These are phyloP conservation scores for Excalfactoria chinensis DNA, from an alignment of 2,113 vertebrate species.

Conservation along the genomic window DNA sequence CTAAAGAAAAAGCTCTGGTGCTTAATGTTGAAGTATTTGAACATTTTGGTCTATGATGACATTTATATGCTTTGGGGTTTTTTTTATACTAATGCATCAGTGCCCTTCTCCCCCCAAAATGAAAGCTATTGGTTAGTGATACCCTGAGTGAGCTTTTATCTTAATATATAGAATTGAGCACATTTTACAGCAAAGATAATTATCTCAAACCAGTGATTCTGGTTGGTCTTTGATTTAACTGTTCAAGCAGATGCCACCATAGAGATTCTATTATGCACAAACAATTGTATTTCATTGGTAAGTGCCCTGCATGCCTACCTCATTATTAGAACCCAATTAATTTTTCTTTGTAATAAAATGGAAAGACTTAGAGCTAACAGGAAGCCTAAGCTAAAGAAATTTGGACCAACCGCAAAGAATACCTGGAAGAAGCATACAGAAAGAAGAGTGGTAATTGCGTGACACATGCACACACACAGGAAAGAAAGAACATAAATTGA, in stretches of 20 bases:
- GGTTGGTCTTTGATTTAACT: constrained; percentile 70
- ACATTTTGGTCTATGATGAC: constrained; percentile 31
- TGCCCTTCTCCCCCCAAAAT: neutral
- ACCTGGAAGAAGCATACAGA: constrained; percentile 53
- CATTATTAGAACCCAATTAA: constrained; percentile 73
- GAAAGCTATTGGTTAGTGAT: constrained; percentile 39
- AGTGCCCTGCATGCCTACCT: constrained; percentile 65
- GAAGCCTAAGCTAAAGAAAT: constrained; percentile 65
- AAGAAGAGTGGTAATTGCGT: constrained; percentile 55
- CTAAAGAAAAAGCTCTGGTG: constrained; percentile 34
- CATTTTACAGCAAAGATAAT: constrained; percentile 67
- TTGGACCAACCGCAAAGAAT: constrained; percentile 64
- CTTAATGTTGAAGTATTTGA: neutral
- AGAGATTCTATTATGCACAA: constrained; percentile 69
- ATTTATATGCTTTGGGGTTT: neutral
- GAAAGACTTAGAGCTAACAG: constrained; percentile 54
- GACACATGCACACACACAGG: constrained; percentile 57
- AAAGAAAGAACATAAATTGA: constrained; percentile 62
- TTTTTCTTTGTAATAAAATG: constrained; percentile 67
- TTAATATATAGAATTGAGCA: constrained; percentile 39
- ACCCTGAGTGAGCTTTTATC: constrained; percentile 55
- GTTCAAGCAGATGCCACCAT: constrained; percentile 71
- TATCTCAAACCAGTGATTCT: constrained; percentile 62
- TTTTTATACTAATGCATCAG: neutral
- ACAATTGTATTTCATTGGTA: constrained; percentile 71